These are phyloP conservation scores for Isotomurus palustris DNA, from an alignment of 2,888 invertebrate genomes.

Conservation along the genomic window DNA sequence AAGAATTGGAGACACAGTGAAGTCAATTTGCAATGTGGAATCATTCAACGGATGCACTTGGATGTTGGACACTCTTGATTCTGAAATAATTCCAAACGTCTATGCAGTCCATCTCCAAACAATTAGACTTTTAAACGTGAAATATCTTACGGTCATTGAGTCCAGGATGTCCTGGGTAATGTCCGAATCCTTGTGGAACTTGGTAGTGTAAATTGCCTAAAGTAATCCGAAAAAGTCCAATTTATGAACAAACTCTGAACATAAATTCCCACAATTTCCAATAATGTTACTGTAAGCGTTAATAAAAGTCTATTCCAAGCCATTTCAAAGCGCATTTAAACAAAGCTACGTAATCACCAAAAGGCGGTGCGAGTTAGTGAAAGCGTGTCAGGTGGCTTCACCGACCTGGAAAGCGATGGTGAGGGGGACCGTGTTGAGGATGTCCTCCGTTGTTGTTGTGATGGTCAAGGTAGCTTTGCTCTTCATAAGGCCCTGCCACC, in stretches of 20 bases:
- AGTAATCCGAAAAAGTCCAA: no score
- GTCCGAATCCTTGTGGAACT: constrained; percentile 26
- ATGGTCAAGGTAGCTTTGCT: constrained; percentile 25
- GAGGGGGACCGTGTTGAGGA: constrained; percentile 11
- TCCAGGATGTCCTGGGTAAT: constrained; percentile 17
- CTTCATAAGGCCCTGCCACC: constrained; percentile 11
- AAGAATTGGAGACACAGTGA: constrained; percentile 73
- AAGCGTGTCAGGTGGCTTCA: no score
- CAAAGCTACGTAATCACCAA: no score
- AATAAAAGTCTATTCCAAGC: no score
- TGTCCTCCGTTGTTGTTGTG: constrained; percentile 20
- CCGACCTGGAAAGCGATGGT: constrained; percentile 21
- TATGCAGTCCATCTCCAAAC: no score
- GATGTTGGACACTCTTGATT: constrained; percentile 57
- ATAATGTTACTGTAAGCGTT: no score
- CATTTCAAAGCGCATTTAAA: no score
- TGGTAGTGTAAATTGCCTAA: no score
- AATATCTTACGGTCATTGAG: constrained; percentile 23
- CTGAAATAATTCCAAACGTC: no score
- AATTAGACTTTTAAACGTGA: constrained; percentile 12
- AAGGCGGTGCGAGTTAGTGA: no score
- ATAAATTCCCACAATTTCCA: no score
- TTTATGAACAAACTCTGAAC: no score
- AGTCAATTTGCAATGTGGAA: constrained; percentile 72
- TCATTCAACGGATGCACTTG: constrained; percentile 71